Evolutionary conservation across 2,113 vertebrate species (phyloP), one percentile per base, ranked within the genome.

Genomic region (Muntiacus muntjak): DNA sequence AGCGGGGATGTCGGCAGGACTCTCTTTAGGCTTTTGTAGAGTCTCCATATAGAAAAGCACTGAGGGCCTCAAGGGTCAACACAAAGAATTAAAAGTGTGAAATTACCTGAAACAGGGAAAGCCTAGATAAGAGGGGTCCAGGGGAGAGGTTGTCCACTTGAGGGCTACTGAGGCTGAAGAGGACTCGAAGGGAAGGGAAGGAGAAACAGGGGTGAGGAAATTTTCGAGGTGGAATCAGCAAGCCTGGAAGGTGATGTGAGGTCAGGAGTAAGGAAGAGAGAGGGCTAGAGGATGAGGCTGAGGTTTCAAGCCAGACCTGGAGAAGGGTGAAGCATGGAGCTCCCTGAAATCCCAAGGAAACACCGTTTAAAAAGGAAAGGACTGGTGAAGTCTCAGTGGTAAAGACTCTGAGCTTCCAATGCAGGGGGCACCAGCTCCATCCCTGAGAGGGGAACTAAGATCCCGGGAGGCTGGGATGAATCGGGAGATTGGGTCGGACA

Each of bases 161-260:
- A 40, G 5, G 6, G n/a, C n/a, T 36, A 36, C n/a, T 12, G 19
- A 71, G n/a, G n/a, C 5, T 71, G n/a, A 36, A 23, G 67, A 71
- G 19, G n/a, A 36, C 19, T 71, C 10, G 0, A 23, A 71, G n/a
- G 67, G 19, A 40, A 71, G 19, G 67, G n/a, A 36, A 71, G n/a
- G 5, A 23, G 67, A 12, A 40, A 40, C 67, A 40, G 10, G 10
- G 0, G 1, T 40, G 67, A 71, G n/a, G 67, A 71, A 71, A 23
- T 19, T 71, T 71, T 1, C 1, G 0, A 71, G 67, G 67, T 0
- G 0, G 36, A 23, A 71, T 71, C 9, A 23, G 67, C n/a, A 71
- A 36, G 67, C n/a, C n/a, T 71, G 19, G n/a, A 23, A 23, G 17
- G 19, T 71, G n/a, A 71, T 71, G n/a, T 23, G 67, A 40, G 19